Conservation (phyloP, 2,888 invertebrate genomes). For the Lycophotia porphyrea region DNA sequence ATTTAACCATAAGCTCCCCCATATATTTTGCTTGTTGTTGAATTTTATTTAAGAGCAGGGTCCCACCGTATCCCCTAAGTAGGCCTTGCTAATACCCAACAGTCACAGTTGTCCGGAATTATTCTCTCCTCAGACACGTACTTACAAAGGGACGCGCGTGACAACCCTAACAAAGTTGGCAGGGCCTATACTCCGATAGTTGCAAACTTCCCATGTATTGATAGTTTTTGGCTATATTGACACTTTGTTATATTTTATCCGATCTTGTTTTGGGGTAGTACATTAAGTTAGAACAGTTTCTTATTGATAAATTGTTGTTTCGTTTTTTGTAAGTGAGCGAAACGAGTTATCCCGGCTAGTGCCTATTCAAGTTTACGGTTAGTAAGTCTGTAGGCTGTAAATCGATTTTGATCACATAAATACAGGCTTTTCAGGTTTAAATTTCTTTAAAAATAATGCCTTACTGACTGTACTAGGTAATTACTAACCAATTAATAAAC, state of each 20-base stretch:
- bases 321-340: not conserved
- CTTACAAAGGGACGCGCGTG: constrained; percentile 45
- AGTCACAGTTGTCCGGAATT: constrained; percentile 34
- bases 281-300: not conserved
- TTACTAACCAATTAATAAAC: too few species aligned
- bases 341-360: not conserved
- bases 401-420: not conserved
- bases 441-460: too few species aligned
- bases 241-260: constrained; percentile 17
- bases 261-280: not conserved
- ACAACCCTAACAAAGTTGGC: constrained; percentile 39
- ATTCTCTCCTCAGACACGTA: constrained; percentile 46
- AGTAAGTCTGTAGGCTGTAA: not conserved
- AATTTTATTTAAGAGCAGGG: not conserved
- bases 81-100: not conserved
- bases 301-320: constrained; percentile 6
- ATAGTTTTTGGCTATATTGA: constrained; percentile 32
- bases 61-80: not conserved
- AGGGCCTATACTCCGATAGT: constrained; percentile 14
- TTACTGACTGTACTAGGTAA: too few species aligned
- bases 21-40: too few species aligned
- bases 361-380: not conserved
- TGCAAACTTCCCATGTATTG: constrained; percentile 31
- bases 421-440: not conserved
- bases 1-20: too few species aligned